These are phyloP conservation scores for Geotrypetes seraphini DNA, from an alignment of 2,797 vertebrate species.

Conservation along the genomic window DNA sequence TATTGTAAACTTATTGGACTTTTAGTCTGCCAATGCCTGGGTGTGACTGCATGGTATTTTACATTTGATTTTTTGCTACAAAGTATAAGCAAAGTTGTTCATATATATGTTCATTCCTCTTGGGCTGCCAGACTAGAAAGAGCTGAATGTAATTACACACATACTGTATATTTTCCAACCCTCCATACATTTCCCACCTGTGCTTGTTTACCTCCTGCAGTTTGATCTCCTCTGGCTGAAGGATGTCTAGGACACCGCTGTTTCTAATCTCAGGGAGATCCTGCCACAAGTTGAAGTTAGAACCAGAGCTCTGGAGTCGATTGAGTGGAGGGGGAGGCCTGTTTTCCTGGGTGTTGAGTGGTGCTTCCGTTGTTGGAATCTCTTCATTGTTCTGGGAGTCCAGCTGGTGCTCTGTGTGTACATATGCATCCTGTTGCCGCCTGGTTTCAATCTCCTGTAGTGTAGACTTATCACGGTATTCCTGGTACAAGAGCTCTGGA, in stretches of 20 bases:
- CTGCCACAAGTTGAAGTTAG: slow-evolving; percentile 84
- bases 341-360: slow-evolving; percentile 19
- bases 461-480: slow-evolving; percentile 86
- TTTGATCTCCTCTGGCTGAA: slow-evolving; percentile 75
- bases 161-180: background rate
- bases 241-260: slow-evolving; percentile 67
- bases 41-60: too few species aligned
- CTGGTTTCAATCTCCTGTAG: slow-evolving; percentile 85
- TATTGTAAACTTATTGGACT: too few species aligned
- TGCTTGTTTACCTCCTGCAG: slow-evolving; percentile 77
- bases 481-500: slow-evolving; percentile 85
- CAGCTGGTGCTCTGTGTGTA: slow-evolving; percentile 20
- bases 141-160: too few species aligned
- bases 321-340: slow-evolving; percentile 51
- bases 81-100: too few species aligned
- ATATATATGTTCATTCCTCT: too few species aligned
- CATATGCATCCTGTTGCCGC: slow-evolving; percentile 67
- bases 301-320: slow-evolving; percentile 55
- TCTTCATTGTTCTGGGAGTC: slow-evolving; percentile 15
- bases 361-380: slow-evolving; percentile 30
- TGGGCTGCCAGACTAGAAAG: background rate
- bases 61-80: too few species aligned
- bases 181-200: background rate
- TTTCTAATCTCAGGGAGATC: slow-evolving; percentile 77
- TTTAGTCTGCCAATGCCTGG: too few species aligned